These are phyloP conservation scores for Lepidocolaptes lacrymiger DNA, from an alignment of 2,797 vertebrate genomes.

Conservation along the genomic window DNA sequence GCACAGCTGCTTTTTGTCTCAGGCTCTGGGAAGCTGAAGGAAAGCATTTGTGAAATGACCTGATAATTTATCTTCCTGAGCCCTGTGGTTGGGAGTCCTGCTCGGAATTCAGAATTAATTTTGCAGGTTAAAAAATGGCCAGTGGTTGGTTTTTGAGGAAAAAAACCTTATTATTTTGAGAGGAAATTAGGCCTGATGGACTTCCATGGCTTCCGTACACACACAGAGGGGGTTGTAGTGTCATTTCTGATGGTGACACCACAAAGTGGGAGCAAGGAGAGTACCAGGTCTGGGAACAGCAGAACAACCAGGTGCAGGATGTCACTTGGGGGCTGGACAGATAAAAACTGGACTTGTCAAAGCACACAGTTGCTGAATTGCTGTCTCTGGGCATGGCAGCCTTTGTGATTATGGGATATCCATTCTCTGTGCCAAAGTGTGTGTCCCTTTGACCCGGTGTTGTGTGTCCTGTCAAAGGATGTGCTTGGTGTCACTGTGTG, in stretches of 20 bases:
- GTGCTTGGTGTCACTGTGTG: neutral
- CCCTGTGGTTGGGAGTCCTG: neutral
- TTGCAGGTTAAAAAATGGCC: neutral
- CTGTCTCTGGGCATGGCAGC: neutral
- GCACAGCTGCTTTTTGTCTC: neutral
- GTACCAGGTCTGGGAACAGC: neutral
- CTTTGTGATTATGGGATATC: neutral
- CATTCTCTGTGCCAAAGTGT: neutral
- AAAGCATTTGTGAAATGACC: neutral
- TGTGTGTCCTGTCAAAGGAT: neutral
- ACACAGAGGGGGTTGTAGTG: neutral
- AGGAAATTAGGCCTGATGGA: neutral
- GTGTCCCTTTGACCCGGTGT: neutral
- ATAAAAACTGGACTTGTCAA: neutral
- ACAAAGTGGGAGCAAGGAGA: neutral
- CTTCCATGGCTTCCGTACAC: neutral
- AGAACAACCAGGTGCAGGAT: neutral
- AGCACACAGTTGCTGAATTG: neutral
- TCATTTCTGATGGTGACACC: neutral
- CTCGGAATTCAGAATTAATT: neutral
- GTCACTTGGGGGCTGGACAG: neutral
- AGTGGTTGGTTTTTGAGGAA: neutral
- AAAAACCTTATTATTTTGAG: neutral
- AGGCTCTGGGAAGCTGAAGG: neutral
- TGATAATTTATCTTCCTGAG: neutral